Conservation (phyloP, 2,888 invertebrate genomes). For the Ectropis crepuscularia region DNA sequence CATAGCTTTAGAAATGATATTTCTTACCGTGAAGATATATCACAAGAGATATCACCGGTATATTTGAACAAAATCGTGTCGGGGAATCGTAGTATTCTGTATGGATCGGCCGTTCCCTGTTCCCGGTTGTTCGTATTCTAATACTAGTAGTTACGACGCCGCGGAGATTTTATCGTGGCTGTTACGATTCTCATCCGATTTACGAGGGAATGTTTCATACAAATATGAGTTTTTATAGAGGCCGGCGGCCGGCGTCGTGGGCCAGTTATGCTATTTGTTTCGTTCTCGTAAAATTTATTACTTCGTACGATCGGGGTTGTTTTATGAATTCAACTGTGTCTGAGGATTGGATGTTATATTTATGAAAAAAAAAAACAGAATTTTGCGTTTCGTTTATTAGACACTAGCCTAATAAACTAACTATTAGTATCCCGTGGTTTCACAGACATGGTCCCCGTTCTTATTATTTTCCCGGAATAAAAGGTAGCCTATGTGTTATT, state of each 20-base stretch:
- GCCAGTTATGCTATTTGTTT: constrained; percentile 24
- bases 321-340: constrained; percentile 2
- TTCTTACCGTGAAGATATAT: too few species aligned
- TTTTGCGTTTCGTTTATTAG: too few species aligned
- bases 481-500: too few species aligned
- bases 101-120: constrained; percentile 13
- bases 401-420: too few species aligned
- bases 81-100: neutral
- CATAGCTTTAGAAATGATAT: too few species aligned
- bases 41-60: neutral
- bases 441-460: too few species aligned
- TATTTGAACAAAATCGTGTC: neutral
- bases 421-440: too few species aligned
- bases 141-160: constrained; percentile 24
- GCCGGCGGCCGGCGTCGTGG: constrained; percentile 21
- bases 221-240: constrained; percentile 39
- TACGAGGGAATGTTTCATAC: constrained; percentile 39
- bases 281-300: constrained; percentile 9
- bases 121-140: constrained; percentile 31
- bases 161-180: constrained; percentile 39
- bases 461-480: too few species aligned
- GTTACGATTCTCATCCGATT: constrained; percentile 38
- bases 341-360: neutral
- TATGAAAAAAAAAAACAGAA: neutral
- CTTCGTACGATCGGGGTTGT: constrained; percentile 6